Base-by-base conservation (phyloP, 2,888 invertebrate genomes). In the Phytoseiulus persimilis region DNA sequence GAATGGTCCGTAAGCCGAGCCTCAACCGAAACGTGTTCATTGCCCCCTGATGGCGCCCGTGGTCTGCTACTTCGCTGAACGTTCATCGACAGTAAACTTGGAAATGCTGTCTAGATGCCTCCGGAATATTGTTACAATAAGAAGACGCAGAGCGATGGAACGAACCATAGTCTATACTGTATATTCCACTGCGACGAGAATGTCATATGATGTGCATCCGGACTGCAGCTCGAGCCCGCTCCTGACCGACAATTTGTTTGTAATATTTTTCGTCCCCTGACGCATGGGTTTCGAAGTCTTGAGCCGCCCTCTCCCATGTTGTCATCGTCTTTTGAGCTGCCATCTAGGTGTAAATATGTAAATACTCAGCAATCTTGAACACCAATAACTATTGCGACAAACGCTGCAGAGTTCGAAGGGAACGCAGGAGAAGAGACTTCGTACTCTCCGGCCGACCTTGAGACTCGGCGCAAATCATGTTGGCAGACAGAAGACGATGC, bases 211-310 rank as follows among this genome's bases (percentile, higher is more conserved):
- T 65, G 65, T 65, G 65, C 65, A 65, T 65, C 14, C 1, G 65
- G 28, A 65, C 65, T 65, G 65, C 65, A 65, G 65, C 65, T 28
- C 65, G 65, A 65, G 65, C 65, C 65, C 65, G 65, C 18, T 65
- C 65, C 65, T 65, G 65, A 65, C 65, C 65, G 65, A 65, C 65
- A 65, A 14, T 65, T 23, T 65, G 28, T 65, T 65, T 65, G 65
- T 65, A 14, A 65, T 6, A 65, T 65, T 65, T 65, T 65, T 65
- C 65, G 65, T 65, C 18, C 65, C 65, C 18, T 65, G 65, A 65
- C 65, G 65, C 65, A 65, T 65, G 65, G 65, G 65, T 65, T 65
- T 65, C 65, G 65, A 65, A 65, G 65, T 65, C 65, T 65, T 65
- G 65, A 65, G 65, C 65, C 65, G 65, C 65, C 65, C 65, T 65